phyloP scores from a whole-genome alignment of 2,113 vertebrate species.

The Oxygymnocypris stewartii region DNA sequence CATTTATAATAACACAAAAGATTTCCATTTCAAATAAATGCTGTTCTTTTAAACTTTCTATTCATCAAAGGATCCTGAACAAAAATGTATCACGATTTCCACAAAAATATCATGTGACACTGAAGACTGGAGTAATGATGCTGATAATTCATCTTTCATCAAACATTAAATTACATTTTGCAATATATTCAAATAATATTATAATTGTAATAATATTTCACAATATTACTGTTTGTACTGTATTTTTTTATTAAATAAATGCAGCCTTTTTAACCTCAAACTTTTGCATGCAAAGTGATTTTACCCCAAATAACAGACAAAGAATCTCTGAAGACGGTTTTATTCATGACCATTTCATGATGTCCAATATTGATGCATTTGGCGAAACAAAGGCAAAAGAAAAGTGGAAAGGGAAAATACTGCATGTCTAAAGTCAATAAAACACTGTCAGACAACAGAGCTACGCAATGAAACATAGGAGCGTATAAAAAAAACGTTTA shows the following conservation, averaged over 20 bases:
- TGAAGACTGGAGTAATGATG: not conserved
- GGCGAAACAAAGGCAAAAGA: slow-evolving; percentile 34
- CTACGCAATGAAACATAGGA: slow-evolving; percentile 70
- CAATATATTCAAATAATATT: not conserved
- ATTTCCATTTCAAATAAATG: not conserved
- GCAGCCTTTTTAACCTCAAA: not conserved
- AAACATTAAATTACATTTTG: not conserved
- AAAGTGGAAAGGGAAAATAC: slow-evolving; percentile 42
- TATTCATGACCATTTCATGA: no score
- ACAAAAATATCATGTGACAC: not conserved
- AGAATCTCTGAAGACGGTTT: slow-evolving; percentile 47
- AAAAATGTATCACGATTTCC: no score
- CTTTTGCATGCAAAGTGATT: not conserved
- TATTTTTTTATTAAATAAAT: not conserved
- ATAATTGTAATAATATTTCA: not conserved
- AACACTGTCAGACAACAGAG: slow-evolving; percentile 40
- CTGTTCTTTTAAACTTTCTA: no score
- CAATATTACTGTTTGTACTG: not conserved
- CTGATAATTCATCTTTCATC: not conserved
- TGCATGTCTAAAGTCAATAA: slow-evolving; percentile 41
- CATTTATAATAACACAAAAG: not conserved
- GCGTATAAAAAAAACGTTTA: slow-evolving; percentile 73
- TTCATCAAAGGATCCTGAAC: no score
- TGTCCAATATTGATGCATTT: slow-evolving; percentile 48
- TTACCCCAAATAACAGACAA: not conserved